Conservation (phyloP, 2,113 vertebrate genomes). For the Clarias magur region DNA sequence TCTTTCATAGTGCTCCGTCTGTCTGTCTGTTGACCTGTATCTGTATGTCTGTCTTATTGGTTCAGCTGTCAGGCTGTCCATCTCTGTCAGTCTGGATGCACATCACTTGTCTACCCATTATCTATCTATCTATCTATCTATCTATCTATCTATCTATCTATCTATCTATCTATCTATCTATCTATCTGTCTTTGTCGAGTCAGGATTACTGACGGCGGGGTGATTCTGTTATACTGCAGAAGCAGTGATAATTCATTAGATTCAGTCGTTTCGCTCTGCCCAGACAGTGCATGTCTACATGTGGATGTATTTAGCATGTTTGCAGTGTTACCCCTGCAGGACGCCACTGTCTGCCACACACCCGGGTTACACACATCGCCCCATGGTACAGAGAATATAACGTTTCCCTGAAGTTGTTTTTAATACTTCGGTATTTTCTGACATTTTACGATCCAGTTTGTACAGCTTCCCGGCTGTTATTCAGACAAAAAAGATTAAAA, state of each 20-base stretch:
- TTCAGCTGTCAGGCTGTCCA: not conserved
- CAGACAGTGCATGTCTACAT: slow-evolving; percentile 8
- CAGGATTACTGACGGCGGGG: not conserved
- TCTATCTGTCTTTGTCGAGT: not conserved
- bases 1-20: not conserved
- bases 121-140: not conserved
- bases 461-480: not conserved
- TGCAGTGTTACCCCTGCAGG: not conserved
- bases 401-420: not conserved
- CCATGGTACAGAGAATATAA: not conserved
- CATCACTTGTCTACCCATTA: not conserved
- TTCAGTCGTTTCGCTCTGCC: not conserved
- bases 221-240: not conserved
- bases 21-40: not conserved
- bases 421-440: not conserved
- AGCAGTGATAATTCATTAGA: not conserved
- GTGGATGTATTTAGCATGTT: slow-evolving; percentile 35
- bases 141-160: slow-evolving; percentile 2
- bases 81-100: not conserved
- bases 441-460: not conserved
- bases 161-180: not conserved
- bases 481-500: not conserved
- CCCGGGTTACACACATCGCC: slow-evolving; percentile 6
- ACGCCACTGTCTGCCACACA: not conserved
- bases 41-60: not conserved